Evolutionary conservation across 1,140 invertebrate genomes (phyloP).

Genomic region (Cotesia vestalis): DNA sequence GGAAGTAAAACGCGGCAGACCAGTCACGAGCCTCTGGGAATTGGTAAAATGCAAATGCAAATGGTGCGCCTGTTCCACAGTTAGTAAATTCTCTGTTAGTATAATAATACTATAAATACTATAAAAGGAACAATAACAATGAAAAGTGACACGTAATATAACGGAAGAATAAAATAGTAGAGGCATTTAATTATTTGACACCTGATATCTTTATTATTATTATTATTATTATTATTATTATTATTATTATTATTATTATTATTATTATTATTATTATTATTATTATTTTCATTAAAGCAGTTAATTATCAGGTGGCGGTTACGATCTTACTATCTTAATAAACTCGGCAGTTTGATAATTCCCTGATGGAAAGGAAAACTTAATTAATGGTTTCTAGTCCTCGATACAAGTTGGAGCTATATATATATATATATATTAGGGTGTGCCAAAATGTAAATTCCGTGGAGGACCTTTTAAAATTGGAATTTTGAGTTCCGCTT

Average conservation of each 20-base stretch:
- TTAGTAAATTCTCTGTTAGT: conserved; percentile 4
- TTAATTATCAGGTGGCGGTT: conserved; percentile 33
- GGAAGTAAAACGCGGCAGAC: conserved; percentile 31
- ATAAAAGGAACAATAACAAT: conserved; percentile 20
- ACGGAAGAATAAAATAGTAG: not conserved
- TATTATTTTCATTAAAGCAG: not conserved
- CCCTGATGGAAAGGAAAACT: conserved; percentile 31
- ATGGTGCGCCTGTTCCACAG: conserved; percentile 23
- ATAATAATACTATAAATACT: conserved; percentile 3
- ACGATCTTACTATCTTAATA: conserved; percentile 35
- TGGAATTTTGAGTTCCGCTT: too few species aligned
- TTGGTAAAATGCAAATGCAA: conserved; percentile 44
- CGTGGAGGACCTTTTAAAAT: too few species aligned
- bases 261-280: too few species aligned
- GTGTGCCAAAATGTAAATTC: too few species aligned
- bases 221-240: too few species aligned
- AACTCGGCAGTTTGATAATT: conserved; percentile 39
- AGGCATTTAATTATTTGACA: conserved; percentile 24
- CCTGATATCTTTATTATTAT: too few species aligned
- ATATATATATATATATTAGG: not conserved
- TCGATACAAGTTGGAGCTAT: conserved; percentile 20
- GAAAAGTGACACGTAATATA: not conserved
- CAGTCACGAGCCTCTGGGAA: conserved; percentile 36
- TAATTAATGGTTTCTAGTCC: conserved; percentile 18
- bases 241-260: too few species aligned